Evolutionary conservation across 1,140 invertebrate genomes (phyloP), one percentile per base, ranked within the genome.

Genomic region (Tribolium madens): DNA sequence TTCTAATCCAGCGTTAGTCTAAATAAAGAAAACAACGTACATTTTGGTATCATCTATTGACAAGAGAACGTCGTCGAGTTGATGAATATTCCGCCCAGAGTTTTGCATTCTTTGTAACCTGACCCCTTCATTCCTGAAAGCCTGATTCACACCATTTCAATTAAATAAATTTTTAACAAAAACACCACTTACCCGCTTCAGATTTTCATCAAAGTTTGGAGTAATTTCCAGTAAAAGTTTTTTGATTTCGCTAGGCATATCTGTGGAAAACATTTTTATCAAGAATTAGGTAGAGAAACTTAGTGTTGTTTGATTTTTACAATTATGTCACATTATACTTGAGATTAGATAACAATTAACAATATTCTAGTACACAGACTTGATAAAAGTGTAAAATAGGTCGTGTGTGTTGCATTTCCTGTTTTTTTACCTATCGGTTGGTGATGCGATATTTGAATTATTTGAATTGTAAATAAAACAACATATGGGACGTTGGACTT

Each of bases 201-300:
- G 73, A 78, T 82, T 82, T 52, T 82, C 83, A 31, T 84, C 77
- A 60, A 83, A 80, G 26, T 70, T 69, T n/a, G 83, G 81, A n/a
- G 76, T 78, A 6, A 81, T 75, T 14, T 80, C 72, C 2, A 77
- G 53, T 10, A 84, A 33, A 9, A 80, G 26, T 7, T 77, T 36
- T 46, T 36, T 73, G 31, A 83, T 77, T 7, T 80, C 80, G 47
- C 73, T 57, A 14, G 78, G 53, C 46, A 83, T 47, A 47, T 83
- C 82, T 80, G 81, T 48, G 71, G 78, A 71, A 78, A 79, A 76
- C 78, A 81, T 80, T 69, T n/a, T 50, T 4, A 64, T 42, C 57
- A 31, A 4, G 10, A 4, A 64, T 64, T 64, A 36, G n/a, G 21
- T 60, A 60, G 10, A 36, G 14, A 42, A 13, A 31, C 26, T 71